Percentiles rank a stretch among this genome's conserved stretches.
phyloP scores from a whole-genome alignment of 2,797 vertebrate genomes.

The Glyptemys insculpta region DNA sequence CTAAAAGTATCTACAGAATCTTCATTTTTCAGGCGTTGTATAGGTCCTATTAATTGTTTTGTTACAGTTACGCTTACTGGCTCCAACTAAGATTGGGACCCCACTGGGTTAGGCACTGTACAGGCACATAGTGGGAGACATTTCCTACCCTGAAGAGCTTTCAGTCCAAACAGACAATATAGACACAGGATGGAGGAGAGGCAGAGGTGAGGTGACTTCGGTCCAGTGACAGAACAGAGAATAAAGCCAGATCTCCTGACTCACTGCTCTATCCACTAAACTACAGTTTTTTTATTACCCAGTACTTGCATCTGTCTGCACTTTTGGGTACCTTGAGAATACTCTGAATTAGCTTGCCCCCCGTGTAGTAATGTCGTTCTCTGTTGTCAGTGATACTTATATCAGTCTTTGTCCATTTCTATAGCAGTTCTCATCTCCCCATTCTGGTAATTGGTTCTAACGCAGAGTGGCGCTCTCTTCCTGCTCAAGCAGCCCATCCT shows the following conservation, averaged over 20 bases:
- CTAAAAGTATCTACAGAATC: neutral
- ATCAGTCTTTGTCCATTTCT: neutral
- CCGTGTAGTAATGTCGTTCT: neutral
- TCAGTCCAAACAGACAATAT: neutral
- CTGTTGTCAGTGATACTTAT: neutral
- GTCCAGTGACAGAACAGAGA: neutral
- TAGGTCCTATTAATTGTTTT: neutral
- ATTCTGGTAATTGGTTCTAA: neutral
- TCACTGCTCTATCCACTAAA: neutral
- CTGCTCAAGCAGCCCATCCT: neutral
- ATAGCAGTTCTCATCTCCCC: neutral
- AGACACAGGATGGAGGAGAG: neutral
- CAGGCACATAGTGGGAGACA: neutral
- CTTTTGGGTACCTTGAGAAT: neutral
- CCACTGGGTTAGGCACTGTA: neutral
- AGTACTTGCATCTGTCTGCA: neutral
- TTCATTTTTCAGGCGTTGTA: neutral
- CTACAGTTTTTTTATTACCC: fast-evolving
- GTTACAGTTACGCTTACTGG: neutral
- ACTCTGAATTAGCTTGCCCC: neutral
- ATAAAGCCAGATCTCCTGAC: fast-evolving
- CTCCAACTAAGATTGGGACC: neutral
- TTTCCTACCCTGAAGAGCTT: neutral
- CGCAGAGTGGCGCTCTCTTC: neutral
- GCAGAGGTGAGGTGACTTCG: neutral